Evolutionary conservation across 2,113 vertebrate species (phyloP), one percentile per base, ranked within the genome.

Genomic region (Anhinga rufa): DNA sequence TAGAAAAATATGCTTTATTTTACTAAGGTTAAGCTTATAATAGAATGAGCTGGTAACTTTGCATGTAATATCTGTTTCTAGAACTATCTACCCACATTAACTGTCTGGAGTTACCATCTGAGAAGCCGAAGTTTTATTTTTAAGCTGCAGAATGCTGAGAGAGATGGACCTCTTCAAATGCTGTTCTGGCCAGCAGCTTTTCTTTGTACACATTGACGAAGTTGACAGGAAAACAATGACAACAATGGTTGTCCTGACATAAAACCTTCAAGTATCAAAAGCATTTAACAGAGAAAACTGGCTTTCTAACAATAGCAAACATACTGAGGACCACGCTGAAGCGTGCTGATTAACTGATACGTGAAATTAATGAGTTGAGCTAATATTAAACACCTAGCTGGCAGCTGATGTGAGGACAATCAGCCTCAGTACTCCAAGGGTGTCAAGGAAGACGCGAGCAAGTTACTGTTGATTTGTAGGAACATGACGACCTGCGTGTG

Each of bases 401-500:
- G 55, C 44, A 69, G 61, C n/a, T 88, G 38, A 60, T 25, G 29
- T 12, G 38, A 79, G 71, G 52, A 92, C 79, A 82, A 83, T 44
- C 57, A 88, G 49, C 26, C 79, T 88, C 46, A 28, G 26, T 48
- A 61, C 29, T 48, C 36, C 48, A 72, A 4, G 31, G 52, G 21
- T 64, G 58, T 36, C 85, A 65, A 44, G 44, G 29, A 76, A 80
- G 38, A 54, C 6, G 46, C 60, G 78, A 60, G 44, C 48, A 57
- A 68, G 65, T 79, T 85, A 82, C 7, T 82, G 68, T 29, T 82
- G 58, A 96, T 88, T 42, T 80, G 24, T 9, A 92, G 36, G 49
- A 90, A 65, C 28, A 38, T 12, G 61, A 90, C 0, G 0, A 75
- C 6, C 55, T 52, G 20, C 31, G 21, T 65, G 61, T 7, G 1